Conservation (phyloP, 1,140 invertebrate species). For the Goniozus legneri region DNA sequence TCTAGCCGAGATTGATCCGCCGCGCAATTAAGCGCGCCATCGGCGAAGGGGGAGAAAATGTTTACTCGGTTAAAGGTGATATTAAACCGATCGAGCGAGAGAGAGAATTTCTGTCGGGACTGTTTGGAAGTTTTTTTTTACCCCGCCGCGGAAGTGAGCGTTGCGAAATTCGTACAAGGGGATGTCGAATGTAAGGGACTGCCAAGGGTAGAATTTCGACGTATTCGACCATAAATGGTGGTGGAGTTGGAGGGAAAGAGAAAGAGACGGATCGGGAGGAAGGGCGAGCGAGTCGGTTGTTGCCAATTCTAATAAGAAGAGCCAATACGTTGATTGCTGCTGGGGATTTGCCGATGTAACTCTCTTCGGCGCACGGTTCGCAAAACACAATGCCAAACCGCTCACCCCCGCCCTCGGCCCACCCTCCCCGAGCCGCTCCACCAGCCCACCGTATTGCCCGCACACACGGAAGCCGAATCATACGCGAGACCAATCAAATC, state of each 20-base stretch:
- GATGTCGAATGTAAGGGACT: background rate
- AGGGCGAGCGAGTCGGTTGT: no score
- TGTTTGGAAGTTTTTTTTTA: no score
- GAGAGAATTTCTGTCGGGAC: no score
- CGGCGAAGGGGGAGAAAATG: no score
- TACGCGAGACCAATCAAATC: constrained; percentile 48
- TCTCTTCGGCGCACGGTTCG: constrained; percentile 18
- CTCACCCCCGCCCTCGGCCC: constrained; percentile 9
- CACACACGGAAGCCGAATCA: constrained; percentile 28
- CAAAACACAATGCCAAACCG: constrained; percentile 35
- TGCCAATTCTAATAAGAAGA: constrained; percentile 44
- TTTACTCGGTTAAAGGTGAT: no score
- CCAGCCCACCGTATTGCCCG: background rate
- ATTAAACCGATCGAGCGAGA: no score
- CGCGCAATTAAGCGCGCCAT: no score
- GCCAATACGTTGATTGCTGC: constrained; percentile 45
- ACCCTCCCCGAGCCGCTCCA: background rate
- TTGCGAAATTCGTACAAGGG: no score
- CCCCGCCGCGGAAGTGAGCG: no score
- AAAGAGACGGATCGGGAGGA: no score
- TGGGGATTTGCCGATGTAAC: constrained; percentile 29
- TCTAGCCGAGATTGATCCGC: no score
- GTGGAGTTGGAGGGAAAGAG: constrained; percentile 2
- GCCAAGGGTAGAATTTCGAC: constrained; percentile 11
- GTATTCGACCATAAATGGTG: constrained; percentile 27